Evolutionary conservation across 2,888 invertebrate genomes (phyloP).

Genomic region (Callimorpha dominula): DNA sequence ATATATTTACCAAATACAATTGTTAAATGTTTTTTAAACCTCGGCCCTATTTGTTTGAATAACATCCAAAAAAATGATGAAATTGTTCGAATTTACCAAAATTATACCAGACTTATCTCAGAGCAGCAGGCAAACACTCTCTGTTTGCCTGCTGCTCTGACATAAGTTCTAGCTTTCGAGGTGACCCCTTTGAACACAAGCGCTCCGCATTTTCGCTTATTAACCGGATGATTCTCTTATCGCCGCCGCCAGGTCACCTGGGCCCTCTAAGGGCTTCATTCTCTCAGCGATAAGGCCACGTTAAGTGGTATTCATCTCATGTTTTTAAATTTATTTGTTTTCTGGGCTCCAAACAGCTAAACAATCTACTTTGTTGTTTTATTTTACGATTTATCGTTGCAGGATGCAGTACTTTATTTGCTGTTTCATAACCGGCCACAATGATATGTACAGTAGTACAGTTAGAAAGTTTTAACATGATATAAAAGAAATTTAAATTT

Average conservation of each 20-base stretch:
- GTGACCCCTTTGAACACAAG: not conserved
- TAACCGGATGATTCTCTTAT: not conserved
- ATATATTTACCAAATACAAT: too few relatives aligned
- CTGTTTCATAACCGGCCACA: not conserved
- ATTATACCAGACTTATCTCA: not conserved
- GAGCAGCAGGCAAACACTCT: too few relatives aligned
- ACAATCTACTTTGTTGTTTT: not conserved
- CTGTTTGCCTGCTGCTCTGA: not conserved
- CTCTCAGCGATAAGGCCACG: not conserved
- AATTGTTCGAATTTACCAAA: not conserved
- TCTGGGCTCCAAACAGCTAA: not conserved
- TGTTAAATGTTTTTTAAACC: not conserved
- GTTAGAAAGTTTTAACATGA: not conserved
- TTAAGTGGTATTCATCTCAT: not conserved
- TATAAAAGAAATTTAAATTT: not conserved
- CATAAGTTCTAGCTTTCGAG: not conserved
- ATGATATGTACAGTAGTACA: not conserved
- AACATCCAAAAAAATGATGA: too few relatives aligned
- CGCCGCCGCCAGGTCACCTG: not conserved
- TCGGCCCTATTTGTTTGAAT: too few relatives aligned
- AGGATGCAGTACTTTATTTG: not conserved
- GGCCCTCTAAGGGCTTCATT: not conserved
- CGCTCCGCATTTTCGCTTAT: not conserved
- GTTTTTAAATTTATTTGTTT: not conserved
- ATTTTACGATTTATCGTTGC: not conserved